Conservation (phyloP, 2,888 invertebrate genomes). For the Crematogaster levior region DNA sequence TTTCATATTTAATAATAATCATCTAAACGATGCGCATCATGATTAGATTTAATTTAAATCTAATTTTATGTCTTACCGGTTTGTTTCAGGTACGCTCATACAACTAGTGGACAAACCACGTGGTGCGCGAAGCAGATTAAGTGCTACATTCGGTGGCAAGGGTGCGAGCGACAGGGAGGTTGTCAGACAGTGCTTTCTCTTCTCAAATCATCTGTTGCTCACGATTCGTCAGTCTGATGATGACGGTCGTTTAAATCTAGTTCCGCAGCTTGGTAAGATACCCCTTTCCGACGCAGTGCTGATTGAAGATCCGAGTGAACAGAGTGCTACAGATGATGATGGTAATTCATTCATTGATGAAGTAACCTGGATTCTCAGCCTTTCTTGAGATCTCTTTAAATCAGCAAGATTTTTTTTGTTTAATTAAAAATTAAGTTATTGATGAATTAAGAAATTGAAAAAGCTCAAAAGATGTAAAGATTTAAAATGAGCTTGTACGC, state of each 20-base stretch:
- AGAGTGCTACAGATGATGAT: slow-evolving; percentile 89
- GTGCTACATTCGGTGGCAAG: slow-evolving; percentile 87
- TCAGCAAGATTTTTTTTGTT: not conserved
- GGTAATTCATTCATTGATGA: slow-evolving; percentile 84
- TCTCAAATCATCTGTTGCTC: slow-evolving; percentile 95
- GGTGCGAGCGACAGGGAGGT: slow-evolving; percentile 88
- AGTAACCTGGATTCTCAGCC: not conserved
- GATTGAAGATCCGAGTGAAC: slow-evolving; percentile 93
- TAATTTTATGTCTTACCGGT: not conserved
- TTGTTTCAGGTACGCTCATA: slow-evolving; percentile 89
- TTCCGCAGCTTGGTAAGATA: slow-evolving; percentile 93
- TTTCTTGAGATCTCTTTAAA: not conserved
- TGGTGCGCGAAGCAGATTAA: slow-evolving; percentile 87
- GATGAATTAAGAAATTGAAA: not conserved
- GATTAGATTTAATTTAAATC: not conserved
- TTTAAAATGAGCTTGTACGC: not conserved
- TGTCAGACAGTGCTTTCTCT: slow-evolving; percentile 94
- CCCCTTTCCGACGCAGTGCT: slow-evolving; percentile 94
- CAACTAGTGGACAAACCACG: slow-evolving; percentile 90
- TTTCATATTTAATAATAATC: slow-evolving; percentile 3
- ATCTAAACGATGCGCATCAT: no score
- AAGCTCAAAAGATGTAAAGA: not conserved
- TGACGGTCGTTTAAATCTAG: slow-evolving; percentile 94
- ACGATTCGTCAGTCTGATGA: slow-evolving; percentile 91
- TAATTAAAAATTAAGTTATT: not conserved